Base-by-base conservation (phyloP, 2,888 invertebrate genomes). In the Netelia inedita region DNA sequence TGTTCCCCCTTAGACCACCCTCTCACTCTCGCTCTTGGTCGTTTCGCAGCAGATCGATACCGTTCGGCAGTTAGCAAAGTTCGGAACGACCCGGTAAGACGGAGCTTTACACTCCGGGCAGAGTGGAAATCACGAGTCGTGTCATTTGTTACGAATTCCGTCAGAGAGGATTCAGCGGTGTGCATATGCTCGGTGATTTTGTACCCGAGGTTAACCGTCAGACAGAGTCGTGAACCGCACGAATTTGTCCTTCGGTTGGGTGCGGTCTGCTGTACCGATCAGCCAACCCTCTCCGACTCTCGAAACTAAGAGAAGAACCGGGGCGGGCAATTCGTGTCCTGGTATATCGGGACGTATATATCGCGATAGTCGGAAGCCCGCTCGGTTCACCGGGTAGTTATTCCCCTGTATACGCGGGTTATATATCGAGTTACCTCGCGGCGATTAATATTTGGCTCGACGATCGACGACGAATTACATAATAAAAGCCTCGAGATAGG, bases 221-320 rank as follows among this genome's bases (percentile, higher is more conserved):
- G 72, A 69, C 72, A 57, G 71, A 65, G 46, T 59, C 59, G 68
- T 43, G 21, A 14, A 80, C 83, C 83, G 66, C 83, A 83, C 80
- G 72, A 83, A 83, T 83, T 80, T 80, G 83, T 83, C 80, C 80
- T 83, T 65, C 16, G 75, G 75, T 66, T 41, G 75, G 75, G 53
- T 72, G 80, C 66, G 83, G 80, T 80, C 75, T 57, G 16, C 79
- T 71, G 75, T 74, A 66, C 69, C 71, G 81, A 82, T 75, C 79
- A 59, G 66, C 59, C 46, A 8, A 28, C 21, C 65, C 61, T 43
- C 46, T 16, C 46, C 10, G 1, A 50, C 68, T 72, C 55, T 28
- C 28, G 78, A 59, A 35, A 72, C 63, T 80, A 9, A 68, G 68
- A 76, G 68, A 21, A 35, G 21, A 68, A 68, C 11, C 41, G 10